A percentile compares a stretch with the other conserved stretches of the same genome.
These are phyloP conservation scores for Rhyacichthys aspro DNA, from an alignment of 2,797 vertebrate genomes.

Conservation along the genomic window DNA sequence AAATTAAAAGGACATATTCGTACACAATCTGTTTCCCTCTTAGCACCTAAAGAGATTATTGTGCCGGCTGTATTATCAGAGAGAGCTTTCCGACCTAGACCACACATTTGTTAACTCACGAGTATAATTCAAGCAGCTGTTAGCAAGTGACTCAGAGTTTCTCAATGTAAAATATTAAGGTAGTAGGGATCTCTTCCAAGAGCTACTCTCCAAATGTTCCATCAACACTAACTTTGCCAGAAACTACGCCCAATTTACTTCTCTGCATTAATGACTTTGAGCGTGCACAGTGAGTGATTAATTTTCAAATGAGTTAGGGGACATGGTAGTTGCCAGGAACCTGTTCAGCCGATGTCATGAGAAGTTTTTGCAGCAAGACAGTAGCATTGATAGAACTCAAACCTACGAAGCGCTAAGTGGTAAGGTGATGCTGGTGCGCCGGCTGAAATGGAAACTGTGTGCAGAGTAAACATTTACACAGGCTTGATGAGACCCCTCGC, in stretches of 20 bases:
- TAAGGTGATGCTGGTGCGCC: slow-evolving; percentile 58
- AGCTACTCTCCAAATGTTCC: neutral
- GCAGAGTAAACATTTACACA: slow-evolving; percentile 78
- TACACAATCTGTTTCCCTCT: neutral
- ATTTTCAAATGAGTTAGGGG: slow-evolving; percentile 47
- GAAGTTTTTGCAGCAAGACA: slow-evolving; percentile 30
- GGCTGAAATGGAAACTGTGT: slow-evolving; percentile 72
- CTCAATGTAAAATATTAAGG: slow-evolving; percentile 5
- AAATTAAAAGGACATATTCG: neutral
- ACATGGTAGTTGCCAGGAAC: slow-evolving; percentile 24
- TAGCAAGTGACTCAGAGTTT: slow-evolving; percentile 1
- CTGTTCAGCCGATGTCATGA: slow-evolving; percentile 18
- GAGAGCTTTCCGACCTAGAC: neutral
- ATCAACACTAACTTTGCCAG: slow-evolving; percentile 6
- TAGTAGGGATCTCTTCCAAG: slow-evolving; percentile 1
- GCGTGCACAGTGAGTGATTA: slow-evolving; percentile 11
- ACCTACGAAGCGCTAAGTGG: slow-evolving; percentile 58
- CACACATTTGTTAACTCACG: neutral
- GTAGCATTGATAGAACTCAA: slow-evolving; percentile 50
- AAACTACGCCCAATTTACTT: slow-evolving; percentile 23
- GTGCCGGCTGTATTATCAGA: neutral
- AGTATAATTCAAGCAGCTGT: slow-evolving; percentile 4
- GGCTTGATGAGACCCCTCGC: slow-evolving; percentile 68
- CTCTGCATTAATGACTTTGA: slow-evolving; percentile 36
- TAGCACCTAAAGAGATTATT: neutral